Evolutionary conservation across 1,140 invertebrate species (phyloP).

Genomic region (Zeugodacus cucurbitae): DNA sequence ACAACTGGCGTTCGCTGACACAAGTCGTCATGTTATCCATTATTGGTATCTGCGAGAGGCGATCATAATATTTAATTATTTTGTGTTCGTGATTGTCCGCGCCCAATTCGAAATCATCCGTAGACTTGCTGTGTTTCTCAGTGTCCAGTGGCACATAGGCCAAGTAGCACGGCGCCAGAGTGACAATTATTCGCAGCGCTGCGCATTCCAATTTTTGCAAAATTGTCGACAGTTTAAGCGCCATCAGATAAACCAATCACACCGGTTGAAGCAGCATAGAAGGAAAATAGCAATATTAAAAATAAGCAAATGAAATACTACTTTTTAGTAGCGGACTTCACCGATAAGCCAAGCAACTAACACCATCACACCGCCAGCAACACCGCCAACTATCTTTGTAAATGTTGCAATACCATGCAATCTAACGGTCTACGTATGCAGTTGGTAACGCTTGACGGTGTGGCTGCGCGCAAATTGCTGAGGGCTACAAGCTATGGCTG

Average conservation of each 20-base stretch:
- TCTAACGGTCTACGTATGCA: too few relatives aligned
- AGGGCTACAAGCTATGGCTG: neutral
- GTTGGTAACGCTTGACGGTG: too few relatives aligned
- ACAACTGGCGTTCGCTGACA: neutral
- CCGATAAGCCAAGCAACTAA: neutral
- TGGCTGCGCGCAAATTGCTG: neutral
- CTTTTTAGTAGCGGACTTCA: neutral
- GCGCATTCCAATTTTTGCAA: neutral
- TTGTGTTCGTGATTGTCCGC: neutral
- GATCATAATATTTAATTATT: slow-evolving; percentile 52
- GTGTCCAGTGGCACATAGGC: slow-evolving; percentile 52
- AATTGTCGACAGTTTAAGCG: neutral
- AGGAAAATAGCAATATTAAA: neutral
- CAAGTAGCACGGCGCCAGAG: slow-evolving; percentile 57
- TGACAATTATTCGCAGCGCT: slow-evolving; percentile 50
- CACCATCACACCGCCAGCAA: neutral
- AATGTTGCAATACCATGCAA: too few relatives aligned
- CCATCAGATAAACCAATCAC: neutral
- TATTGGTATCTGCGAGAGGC: slow-evolving; percentile 50
- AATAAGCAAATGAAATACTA: neutral
- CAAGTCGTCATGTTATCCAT: neutral
- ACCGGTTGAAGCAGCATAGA: neutral
- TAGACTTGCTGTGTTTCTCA: slow-evolving; percentile 25
- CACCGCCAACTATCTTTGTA: neutral
- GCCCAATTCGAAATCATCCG: neutral